Percentiles rank a stretch among this genome's conserved stretches.
Evolutionary conservation across 2,113 vertebrate species (phyloP).

Genomic region (Elaphurus davidianus): DNA sequence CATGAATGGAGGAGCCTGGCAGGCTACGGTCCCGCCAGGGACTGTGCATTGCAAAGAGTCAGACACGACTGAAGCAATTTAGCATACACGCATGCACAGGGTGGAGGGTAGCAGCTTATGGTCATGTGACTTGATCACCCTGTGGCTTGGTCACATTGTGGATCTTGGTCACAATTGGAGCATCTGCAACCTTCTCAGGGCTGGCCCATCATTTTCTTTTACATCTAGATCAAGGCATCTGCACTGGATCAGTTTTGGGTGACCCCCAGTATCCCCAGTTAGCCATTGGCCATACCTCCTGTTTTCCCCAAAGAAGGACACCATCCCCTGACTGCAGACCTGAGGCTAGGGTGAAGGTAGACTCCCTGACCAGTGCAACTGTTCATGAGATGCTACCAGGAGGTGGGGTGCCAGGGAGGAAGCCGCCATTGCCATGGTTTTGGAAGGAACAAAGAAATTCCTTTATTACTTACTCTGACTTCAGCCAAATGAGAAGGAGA

Average conservation of each 20-base stretch:
- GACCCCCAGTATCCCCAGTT: neutral
- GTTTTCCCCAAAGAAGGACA: neutral
- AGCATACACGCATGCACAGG: neutral
- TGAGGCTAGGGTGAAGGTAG: neutral
- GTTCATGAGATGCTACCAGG: neutral
- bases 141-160: neutral
- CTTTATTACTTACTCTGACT: neutral
- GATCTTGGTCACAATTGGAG: neutral
- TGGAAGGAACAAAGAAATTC: neutral
- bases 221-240: neutral
- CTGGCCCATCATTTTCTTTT: neutral
- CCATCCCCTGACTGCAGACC: neutral
- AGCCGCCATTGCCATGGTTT: neutral
- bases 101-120: neutral
- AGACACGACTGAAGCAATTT: neutral
- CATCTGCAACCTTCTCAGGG: neutral
- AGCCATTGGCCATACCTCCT: neutral
- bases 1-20: neutral
- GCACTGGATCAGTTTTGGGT: neutral
- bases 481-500: neutral
- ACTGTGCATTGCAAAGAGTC: neutral
- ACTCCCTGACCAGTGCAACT: neutral
- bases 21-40: neutral
- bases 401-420: neutral
- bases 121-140: neutral